Conservation (phyloP, 2,113 vertebrate genomes). For the Callionymus lyra region DNA sequence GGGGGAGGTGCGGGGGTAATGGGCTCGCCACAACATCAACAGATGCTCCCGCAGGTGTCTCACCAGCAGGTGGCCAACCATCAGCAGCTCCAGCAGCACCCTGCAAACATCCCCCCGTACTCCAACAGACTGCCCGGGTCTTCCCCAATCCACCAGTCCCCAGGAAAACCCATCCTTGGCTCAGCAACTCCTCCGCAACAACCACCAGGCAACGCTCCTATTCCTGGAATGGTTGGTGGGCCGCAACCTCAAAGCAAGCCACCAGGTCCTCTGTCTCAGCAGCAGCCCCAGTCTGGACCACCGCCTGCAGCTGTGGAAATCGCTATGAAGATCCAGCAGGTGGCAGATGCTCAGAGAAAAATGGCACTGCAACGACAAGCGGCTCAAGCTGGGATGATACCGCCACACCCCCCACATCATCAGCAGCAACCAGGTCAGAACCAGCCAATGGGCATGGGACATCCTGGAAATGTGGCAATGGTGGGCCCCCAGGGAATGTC, state of each 20-base stretch:
- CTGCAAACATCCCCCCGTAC: constrained; percentile 71
- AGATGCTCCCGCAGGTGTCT: constrained; percentile 53
- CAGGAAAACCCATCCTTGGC: constrained; percentile 85
- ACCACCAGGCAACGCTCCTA: constrained; percentile 68
- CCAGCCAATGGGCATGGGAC: constrained; percentile 78
- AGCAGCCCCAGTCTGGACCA: constrained; percentile 71
- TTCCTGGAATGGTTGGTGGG: constrained; percentile 66
- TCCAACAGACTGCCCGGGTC: constrained; percentile 75
- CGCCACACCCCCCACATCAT: constrained; percentile 70
- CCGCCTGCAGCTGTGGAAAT: constrained; percentile 96
- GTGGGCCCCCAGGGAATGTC: constrained; percentile 66
- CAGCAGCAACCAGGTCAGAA: constrained; percentile 75
- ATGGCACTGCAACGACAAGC: constrained; percentile 85
- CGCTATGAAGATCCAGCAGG: constrained; percentile 94
- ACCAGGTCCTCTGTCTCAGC: constrained; percentile 47
- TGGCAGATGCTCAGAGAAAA: constrained; percentile 90
- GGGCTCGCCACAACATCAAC: constrained; percentile 64
- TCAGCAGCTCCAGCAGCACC: constrained; percentile 63
- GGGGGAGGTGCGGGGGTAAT: constrained; percentile 68
- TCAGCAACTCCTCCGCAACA: constrained; percentile 78
- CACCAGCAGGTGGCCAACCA: constrained; percentile 54
- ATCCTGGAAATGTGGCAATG: constrained; percentile 55
- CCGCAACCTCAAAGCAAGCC: constrained; percentile 68
- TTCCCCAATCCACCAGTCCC: constrained; percentile 81
- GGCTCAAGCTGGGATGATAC: constrained; percentile 59